Base-by-base conservation (phyloP, 2,888 invertebrate species). In the Drosophila neonasuta region DNA sequence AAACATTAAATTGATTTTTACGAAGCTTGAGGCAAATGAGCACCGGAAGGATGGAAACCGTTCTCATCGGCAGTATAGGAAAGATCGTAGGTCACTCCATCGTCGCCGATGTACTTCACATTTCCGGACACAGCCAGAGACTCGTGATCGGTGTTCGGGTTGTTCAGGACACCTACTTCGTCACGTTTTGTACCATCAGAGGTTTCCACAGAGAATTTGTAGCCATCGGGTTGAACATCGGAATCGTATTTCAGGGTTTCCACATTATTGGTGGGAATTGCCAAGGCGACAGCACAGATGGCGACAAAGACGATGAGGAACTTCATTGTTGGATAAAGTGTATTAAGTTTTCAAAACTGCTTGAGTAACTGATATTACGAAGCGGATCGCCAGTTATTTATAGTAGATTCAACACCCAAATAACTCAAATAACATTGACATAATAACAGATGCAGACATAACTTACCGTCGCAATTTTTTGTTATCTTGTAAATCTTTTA, bases 141-240 rank as follows among this genome's bases (percentile, higher is more conserved):
- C 3, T 41, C 39, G 39, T 41, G 39, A 13, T 41, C 39, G 13
- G 39, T 41, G 39, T 15, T 15, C 5, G 15, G 13, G 13, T 41
- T 15, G 13, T 41, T 41, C 8, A 41, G 39, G 13, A 15, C 15
- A 7, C 39, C 39, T 0, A 13, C 39, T 3, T 13, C 39, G 15
- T 41, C 8, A 3, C 15, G 39, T 15, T 13, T 2, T 13, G 39
- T 15, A 8, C 39, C 39, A 41, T 41, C 39, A 41, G 39, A 41
- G 2, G 39, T 41, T 15, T 41, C 39, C 39, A 41, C 39, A 73
- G 0, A 1, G 11, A 92, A 93, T 56, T 89, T 91, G 88, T 92
- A 94, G 29, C 91, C 90, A 67, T 92, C 92, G 13, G 92, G 81
- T 52, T 92, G 92, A 50, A 91, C 71, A 7, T 66, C 44, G 1